These are phyloP conservation scores for Pituophis catenifer DNA, from an alignment of 2,113 vertebrate species.

Conservation along the genomic window DNA sequence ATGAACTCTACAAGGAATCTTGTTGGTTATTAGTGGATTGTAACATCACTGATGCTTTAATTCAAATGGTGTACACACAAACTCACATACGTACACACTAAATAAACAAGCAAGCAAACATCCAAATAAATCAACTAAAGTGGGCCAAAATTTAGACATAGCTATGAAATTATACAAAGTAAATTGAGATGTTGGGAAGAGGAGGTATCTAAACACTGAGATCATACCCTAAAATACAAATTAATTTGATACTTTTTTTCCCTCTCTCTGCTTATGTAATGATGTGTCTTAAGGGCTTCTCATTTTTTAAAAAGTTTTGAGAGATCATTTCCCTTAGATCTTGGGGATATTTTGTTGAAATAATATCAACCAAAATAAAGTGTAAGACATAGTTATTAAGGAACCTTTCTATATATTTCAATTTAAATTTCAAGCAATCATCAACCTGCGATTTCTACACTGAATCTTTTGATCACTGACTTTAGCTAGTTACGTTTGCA, in stretches of 20 bases:
- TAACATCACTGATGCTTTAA: constrained; percentile 56
- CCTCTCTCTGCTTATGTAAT: constrained; percentile 46
- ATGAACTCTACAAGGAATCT: constrained; percentile 70
- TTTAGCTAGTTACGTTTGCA: background rate
- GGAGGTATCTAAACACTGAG: constrained; percentile 61
- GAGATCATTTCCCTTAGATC: constrained; percentile 11
- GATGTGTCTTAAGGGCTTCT: background rate
- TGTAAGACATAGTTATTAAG: background rate
- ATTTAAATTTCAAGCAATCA: background rate
- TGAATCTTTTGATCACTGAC: background rate
- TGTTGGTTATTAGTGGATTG: constrained; percentile 63
- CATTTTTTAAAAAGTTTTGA: background rate
- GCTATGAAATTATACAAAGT: constrained; percentile 63
- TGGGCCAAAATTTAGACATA: constrained; percentile 51
- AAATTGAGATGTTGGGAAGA: constrained; percentile 63
- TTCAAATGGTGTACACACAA: constrained; percentile 42
- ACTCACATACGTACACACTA: background rate
- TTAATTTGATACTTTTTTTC: constrained; percentile 45
- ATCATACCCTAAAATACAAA: constrained; percentile 62
- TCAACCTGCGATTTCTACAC: background rate
- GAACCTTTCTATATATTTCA: background rate
- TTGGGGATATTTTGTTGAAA: background rate
- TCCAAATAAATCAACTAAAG: constrained; percentile 18
- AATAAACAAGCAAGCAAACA: constrained; percentile 47
- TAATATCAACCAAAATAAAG: background rate